A percentile compares a stretch with the other conserved stretches of the same genome.
Conservation (phyloP, 1,140 invertebrate species). For the Chlorops oryzae region DNA sequence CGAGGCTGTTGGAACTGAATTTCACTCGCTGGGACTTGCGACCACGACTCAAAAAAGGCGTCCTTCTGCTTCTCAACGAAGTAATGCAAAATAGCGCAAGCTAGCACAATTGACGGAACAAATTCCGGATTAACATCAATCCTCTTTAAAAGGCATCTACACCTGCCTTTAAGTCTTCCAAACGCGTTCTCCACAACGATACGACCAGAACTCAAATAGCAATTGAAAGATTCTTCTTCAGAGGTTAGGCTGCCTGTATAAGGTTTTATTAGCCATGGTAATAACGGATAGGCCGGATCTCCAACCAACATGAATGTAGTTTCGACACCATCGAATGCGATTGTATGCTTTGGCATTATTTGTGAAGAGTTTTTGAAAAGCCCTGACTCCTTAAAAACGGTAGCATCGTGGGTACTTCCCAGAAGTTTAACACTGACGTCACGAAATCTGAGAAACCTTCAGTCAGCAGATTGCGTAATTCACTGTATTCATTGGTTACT, state of each 20-base stretch:
- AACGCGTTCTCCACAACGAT: slow-evolving; percentile 27
- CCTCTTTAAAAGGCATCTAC: slow-evolving; percentile 21
- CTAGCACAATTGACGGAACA: slow-evolving; percentile 18
- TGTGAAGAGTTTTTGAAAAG: slow-evolving; percentile 10
- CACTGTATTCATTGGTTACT: background rate
- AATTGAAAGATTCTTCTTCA: slow-evolving; percentile 20
- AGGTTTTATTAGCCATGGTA: slow-evolving; percentile 16
- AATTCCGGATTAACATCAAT: slow-evolving; percentile 21
- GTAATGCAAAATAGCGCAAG: slow-evolving; percentile 25
- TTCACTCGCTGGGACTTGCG: background rate
- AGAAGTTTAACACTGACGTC: slow-evolving; percentile 15
- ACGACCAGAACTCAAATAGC: slow-evolving; percentile 15
- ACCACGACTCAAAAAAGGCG: background rate
- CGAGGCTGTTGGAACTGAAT: background rate
- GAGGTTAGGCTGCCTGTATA: slow-evolving; percentile 6
- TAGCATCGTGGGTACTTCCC: slow-evolving; percentile 20
- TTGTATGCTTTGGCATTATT: background rate
- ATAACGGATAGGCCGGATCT: slow-evolving; percentile 21
- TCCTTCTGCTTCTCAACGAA: slow-evolving; percentile 13
- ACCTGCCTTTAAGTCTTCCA: slow-evolving; percentile 29
- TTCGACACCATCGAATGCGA: background rate
- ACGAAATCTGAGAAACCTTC: slow-evolving; percentile 12
- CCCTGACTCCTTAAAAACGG: slow-evolving; percentile 16
- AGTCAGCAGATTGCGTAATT: background rate
- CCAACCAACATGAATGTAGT: slow-evolving; percentile 17